phyloP scores from a whole-genome alignment of 2,113 vertebrate genomes.

The Brienomyrus longianalis region DNA sequence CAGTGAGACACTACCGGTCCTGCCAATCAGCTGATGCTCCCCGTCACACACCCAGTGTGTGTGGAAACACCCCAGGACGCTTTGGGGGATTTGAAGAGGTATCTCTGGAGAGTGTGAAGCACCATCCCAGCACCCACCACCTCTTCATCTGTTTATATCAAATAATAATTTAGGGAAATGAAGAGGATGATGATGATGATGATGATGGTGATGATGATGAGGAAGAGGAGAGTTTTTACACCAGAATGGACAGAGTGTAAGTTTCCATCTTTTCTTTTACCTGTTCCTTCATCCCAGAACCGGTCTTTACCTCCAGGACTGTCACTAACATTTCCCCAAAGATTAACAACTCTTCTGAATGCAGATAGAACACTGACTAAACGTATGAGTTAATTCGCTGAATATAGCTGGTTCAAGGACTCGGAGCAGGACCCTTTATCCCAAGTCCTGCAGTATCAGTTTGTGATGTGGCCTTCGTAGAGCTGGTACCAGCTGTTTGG shows the following conservation, averaged over 20 bases:
- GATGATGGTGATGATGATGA: neutral
- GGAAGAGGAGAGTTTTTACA: neutral
- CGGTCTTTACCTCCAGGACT: neutral
- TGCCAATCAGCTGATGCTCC: neutral
- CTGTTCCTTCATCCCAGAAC: neutral
- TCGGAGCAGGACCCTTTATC: neutral
- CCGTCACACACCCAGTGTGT: neutral
- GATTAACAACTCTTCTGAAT: neutral
- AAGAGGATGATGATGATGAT: neutral
- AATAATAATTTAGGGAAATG: constrained; percentile 6
- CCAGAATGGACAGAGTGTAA: constrained; percentile 42
- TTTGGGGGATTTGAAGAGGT: neutral
- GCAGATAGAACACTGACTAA: neutral
- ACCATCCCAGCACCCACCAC: neutral
- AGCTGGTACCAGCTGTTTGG: neutral
- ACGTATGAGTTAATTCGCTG: neutral
- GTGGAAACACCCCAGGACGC: neutral
- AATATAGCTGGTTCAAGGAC: neutral
- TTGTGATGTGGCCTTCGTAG: neutral
- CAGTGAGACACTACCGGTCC: neutral
- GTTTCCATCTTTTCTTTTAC: constrained; percentile 19
- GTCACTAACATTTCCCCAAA: neutral
- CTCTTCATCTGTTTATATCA: neutral
- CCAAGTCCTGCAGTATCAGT: neutral
- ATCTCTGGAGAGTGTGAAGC: neutral